Base-by-base conservation (phyloP, 2,888 invertebrate species). In the Sepiola atlantica region DNA sequence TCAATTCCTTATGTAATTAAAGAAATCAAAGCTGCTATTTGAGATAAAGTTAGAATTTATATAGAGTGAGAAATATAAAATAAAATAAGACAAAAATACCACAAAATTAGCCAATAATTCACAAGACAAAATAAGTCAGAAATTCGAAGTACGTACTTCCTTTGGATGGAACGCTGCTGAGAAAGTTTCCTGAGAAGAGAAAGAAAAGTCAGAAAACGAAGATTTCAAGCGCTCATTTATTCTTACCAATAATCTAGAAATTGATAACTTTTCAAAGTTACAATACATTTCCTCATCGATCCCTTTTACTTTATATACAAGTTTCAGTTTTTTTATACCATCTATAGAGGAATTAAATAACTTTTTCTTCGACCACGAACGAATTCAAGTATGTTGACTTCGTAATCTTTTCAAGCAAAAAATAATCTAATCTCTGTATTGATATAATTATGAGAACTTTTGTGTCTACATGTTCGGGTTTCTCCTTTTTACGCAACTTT, bases 161-260 rank as follows among this genome's bases (percentile, higher is more conserved):
- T 21, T 93, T 93, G 93, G 93, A 93, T 55, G 93, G 93, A 93
- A 93, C 93, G 54, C 93, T 93, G 93, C 93, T 93, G 93, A 93
- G 93, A 93, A 93, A 93, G 93, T 93, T 93, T 93, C 93, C 93
- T 93, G 57, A 93, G 57, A 32, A 57, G 93, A 93, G 55, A 35
- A 45, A 45, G 45, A 92, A 93, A 93, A 93, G 91, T 91, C 91
- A 91, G 77, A 77, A 77, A 77, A 77, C 77, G 77, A 16, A 32
- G 77, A n/a, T 77, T 77, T n/a, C 32, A n/a, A 77, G 77, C n/a
- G 77, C n/a, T 77, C n/a, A 77, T n/a, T 77, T 18, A n/a, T 77
- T 77, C 77, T 77, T 77, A n/a, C 77, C 16, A 77, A 77, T 45
- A 45, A n/a, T 77, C 77, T 77, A 77, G n/a, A n/a, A 77, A 77